Base-by-base conservation (phyloP, 2,797 vertebrate genomes). In the Tadarida brasiliensis region DNA sequence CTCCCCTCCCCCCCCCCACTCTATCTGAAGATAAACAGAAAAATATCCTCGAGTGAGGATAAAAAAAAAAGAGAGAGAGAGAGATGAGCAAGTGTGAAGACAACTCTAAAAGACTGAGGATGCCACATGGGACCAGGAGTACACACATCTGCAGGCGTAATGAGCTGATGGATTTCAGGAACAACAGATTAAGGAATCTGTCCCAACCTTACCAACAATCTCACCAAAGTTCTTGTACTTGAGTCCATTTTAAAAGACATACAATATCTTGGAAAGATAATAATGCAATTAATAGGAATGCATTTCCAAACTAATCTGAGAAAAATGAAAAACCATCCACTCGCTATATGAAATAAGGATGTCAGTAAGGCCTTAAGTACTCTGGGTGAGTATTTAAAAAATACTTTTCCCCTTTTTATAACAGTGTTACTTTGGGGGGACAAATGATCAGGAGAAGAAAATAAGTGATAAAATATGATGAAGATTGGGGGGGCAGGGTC, bases 61-160 rank as follows among this genome's bases (percentile, higher is more conserved):
- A 44, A 44, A 44, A 44, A 44, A 44, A 44, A 7, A 44, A 44
- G 7, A 44, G 3, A 44, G 7, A 44, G 3, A 44, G 39, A 56
- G 70, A 77, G 57, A 68, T 2, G 6, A 15, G 4, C 17, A 49
- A 19, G 30, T 17, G 12, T 19, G 11, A 82, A 85, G 73, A 51
- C 0, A 39, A 11, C 4, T 5, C 11, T 5, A 33, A 44, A 67
- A 6, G 12, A 63, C 22, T 26, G 4, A 63, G 28, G 59, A 30
- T 24, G 11, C 8, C 1, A 0, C 14, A 20, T 0, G 14, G 35
- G 0, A 47, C n/a, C 10, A 0, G 3, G 11, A 24, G 26, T 14
- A 28, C 0, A 15, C 1, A 33, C 11, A 11, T 10, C 11, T 33
- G 51, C 26, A 54, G 35, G 11, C 17, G 3, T 10, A 20, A 57